Evolutionary conservation across 2,888 invertebrate species (phyloP).

Genomic region (Oscheius sp.): DNA sequence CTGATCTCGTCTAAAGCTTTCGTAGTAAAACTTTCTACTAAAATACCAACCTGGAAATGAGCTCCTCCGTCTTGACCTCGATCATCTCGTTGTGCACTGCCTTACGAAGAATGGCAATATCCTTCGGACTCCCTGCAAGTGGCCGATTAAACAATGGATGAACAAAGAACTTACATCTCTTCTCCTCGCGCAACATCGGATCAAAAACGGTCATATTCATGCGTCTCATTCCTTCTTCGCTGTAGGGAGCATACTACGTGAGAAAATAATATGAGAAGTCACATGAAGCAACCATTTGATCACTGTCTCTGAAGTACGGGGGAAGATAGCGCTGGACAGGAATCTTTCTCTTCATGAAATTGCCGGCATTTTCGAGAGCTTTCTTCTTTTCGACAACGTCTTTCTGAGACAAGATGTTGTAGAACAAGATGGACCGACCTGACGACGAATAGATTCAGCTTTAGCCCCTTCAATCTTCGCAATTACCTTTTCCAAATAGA

Average conservation of each 20-base stretch:
- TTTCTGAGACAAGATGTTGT: too few relatives aligned
- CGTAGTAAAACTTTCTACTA: not conserved
- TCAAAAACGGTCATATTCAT: constrained; percentile 48
- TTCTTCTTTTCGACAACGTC: too few relatives aligned
- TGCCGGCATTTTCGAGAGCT: not conserved
- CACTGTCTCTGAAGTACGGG: constrained; percentile 67
- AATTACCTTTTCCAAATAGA: too few relatives aligned
- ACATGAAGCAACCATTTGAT: constrained; percentile 57
- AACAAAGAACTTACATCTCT: constrained; percentile 43
- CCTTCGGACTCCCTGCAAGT: constrained; percentile 43
- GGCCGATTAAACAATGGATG: not conserved
- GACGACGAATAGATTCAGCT: too few relatives aligned
- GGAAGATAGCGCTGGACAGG: constrained; percentile 59
- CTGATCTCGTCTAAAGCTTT: constrained; percentile 31
- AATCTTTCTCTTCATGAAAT: constrained; percentile 40
- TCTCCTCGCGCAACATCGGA: constrained; percentile 57
- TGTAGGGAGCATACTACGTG: constrained; percentile 59
- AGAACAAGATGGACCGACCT: too few relatives aligned
- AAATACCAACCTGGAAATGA: constrained; percentile 24
- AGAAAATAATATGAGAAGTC: not conserved
- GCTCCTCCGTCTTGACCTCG: constrained; percentile 35
- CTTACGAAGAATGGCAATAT: constrained; percentile 41
- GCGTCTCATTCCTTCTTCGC: constrained; percentile 54
- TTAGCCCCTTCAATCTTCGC: too few relatives aligned
- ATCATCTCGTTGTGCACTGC: constrained; percentile 43